Evolutionary conservation across 2,113 vertebrate genomes (phyloP), one percentile per base, ranked within the genome.

Genomic region (Scatophagus argus): DNA sequence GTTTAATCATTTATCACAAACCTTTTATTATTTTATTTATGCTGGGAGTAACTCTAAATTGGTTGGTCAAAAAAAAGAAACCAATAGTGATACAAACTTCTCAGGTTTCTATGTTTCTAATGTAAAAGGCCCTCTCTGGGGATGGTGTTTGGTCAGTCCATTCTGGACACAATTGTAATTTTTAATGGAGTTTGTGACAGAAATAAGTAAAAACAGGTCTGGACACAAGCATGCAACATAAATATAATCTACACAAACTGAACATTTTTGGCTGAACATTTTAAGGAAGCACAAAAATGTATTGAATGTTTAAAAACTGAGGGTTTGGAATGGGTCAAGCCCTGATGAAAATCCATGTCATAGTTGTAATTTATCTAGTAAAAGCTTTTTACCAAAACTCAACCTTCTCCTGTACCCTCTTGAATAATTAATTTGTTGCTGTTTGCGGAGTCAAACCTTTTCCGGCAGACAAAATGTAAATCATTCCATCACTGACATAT

Each of bases 1-100:
- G 13, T 39, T 69, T 51, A 70, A 78, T 43, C 2, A 64, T 87
- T 72, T 41, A 81, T 39, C 25, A 52, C 10, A 4, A 58, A 47
- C 38, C 10, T 43, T 65, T 74, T 59, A 51, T 76, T 67, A 32
- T 61, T 69, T 25, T 44, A 70, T 44, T 66, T 38, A 51, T 29
- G 10, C 38, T 25, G 39, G 10, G 69, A n/a, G 44, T 43, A 23
- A 51, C 19, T 58, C 27, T 52, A n/a, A 59, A 55, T 51, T 32
- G 9, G 12, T 36, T 29, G 41, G 31, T 44, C 6, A 32, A 61
- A 69, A 36, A 19, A 0, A 0, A 61, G 32, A 14, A 3, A 41
- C 3, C 19, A 16, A 61, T n/a, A 21, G 17, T 12, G n/a, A 36
- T 8, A 27, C 4, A 19, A 10, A 27, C 14, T 4, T 25, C 3